A percentile compares a stretch with the other conserved stretches of the same genome.
Conservation (phyloP, 2,113 vertebrate genomes). For the Anoura caudifer region DNA sequence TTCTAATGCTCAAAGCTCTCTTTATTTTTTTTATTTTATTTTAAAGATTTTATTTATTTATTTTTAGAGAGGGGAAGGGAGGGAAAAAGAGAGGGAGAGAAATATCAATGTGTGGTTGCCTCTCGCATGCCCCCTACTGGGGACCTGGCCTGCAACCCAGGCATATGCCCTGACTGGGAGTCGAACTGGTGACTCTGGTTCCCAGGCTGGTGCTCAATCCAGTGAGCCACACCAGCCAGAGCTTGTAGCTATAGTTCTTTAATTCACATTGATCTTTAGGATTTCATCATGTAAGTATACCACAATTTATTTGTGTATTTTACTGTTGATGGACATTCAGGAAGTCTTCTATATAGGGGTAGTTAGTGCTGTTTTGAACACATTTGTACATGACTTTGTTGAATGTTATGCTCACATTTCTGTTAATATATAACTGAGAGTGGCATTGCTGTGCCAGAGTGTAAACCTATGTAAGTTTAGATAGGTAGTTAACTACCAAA, state of each 20-base stretch:
- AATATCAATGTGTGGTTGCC: no score
- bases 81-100: no score
- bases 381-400: neutral
- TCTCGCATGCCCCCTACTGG: no score
- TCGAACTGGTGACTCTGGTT: no score
- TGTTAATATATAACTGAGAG: neutral
- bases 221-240: no score
- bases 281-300: neutral
- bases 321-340: neutral
- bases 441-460: neutral
- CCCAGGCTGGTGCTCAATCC: no score
- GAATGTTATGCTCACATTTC: neutral
- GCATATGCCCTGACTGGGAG: no score
- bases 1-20: neutral
- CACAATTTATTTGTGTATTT: neutral
- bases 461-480: neutral
- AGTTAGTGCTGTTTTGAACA: neutral
- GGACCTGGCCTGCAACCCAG: no score
- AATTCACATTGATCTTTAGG: neutral
- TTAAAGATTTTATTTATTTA: no score
- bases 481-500: neutral
- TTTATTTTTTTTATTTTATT: neutral
- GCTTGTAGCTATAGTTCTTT: neutral
- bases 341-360: neutral
- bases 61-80: no score